Conservation (phyloP, 2,797 vertebrate genomes). For the Pitangus sulphuratus region DNA sequence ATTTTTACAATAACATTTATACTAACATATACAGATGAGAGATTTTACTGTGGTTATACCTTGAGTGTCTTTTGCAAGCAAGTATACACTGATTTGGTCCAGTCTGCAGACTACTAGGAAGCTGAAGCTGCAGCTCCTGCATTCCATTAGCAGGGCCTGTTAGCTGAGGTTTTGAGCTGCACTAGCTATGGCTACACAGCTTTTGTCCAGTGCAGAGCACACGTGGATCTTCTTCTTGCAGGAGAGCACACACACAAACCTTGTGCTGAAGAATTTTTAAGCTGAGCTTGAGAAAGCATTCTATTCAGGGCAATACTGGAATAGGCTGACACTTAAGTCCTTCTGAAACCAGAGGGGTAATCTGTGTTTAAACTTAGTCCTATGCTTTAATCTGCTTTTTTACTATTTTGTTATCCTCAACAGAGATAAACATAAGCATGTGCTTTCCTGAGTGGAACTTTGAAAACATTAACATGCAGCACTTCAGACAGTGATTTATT, state of each 20-base stretch:
- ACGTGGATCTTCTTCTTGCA: not conserved
- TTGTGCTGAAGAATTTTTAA: not conserved
- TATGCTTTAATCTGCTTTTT: slow-evolving; percentile 42
- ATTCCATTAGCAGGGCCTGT: not conserved
- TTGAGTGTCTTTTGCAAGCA: not conserved
- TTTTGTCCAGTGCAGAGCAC: not conserved
- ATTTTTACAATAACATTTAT: not conserved
- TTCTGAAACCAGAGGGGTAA: not conserved
- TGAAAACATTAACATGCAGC: not conserved
- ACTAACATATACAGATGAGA: not conserved
- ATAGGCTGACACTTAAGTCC: not conserved
- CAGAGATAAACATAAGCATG: not conserved
- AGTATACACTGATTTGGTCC: not conserved
- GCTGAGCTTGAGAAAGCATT: not conserved
- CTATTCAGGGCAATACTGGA: not conserved
- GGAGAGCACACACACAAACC: not conserved
- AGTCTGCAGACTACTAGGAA: not conserved
- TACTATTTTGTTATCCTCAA: slow-evolving; percentile 1
- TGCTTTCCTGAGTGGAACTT: not conserved
- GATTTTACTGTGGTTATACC: not conserved
- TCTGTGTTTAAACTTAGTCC: slow-evolving; percentile 43
- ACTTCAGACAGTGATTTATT: not conserved
- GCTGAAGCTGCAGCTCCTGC: not conserved
- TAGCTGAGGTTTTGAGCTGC: not conserved
- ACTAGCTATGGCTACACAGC: not conserved